Base-by-base conservation (phyloP, 92 coral and sea anemone genomes). In the Galaxea fascicularis region DNA sequence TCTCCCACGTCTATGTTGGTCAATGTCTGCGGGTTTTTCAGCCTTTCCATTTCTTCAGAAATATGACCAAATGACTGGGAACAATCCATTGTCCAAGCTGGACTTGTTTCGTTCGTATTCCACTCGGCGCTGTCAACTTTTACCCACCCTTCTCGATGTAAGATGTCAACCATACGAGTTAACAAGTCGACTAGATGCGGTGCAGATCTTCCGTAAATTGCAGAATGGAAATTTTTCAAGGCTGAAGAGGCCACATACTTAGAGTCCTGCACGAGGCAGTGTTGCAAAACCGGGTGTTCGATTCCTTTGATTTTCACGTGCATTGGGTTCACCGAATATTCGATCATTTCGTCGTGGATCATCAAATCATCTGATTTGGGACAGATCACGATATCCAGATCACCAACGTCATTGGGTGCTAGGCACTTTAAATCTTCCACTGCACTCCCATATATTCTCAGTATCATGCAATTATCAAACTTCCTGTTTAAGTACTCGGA, bases 281-380 rank as follows among this genome's bases (percentile, higher is more conserved):
- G 77, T 24, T 77, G 59, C 18, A 90, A 78, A 1, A 90, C 82
- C 0, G 89, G 86, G 45, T 90, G 93, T 16, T 74, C 82, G 56
- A 14, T 59, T 1, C 92, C 95, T 46, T 86, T 65, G 80, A 93
- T 89, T 51, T 87, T 78, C 14, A 90, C 90, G 78, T 66, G 88
- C 65, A 82, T 73, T 30, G 70, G 74, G 16, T 49, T 75, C 29
- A 49, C 17, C 7, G 74, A 76, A 22, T 82, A 53, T 39, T 90
- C 90, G 53, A 93, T 65, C 63, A 91, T 67, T 35, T 91, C 93
- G 15, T 82, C 88, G 35, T 59, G 12, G 59, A 93, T 71, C 46
- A 47, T 69, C 68, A 83, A 65, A 39, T 87, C 86, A 0, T 87
- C 86, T 63, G 88, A 64, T 20, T 69, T 53, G 10, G 95, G 85